Base-by-base conservation (phyloP, 2,888 invertebrate genomes). In the Micoletzkya japonica region DNA sequence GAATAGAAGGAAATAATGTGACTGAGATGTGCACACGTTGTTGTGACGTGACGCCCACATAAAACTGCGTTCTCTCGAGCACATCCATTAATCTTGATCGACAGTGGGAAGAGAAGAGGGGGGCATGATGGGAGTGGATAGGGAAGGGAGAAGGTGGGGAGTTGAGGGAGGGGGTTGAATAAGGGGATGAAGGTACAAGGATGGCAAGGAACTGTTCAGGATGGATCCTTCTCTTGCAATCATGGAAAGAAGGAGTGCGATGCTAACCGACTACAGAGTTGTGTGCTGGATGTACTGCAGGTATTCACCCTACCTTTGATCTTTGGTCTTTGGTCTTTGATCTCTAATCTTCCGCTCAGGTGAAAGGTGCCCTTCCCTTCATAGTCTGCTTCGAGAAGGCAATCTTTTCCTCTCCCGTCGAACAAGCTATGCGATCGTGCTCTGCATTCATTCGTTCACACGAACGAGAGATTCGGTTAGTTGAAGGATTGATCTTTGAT, bases 201-300 rank as follows among this genome's bases (percentile, higher is more conserved):
- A n/a, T n/a, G n/a, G n/a, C 20, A 44, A 44, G 20, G 20, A 44
- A 24, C 49, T 24, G 72, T 81, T 56, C 72, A 83, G 83, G 83
- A 83, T 59, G 83, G 83, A 28, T 81, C 82, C 50, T 81, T 85
- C 68, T 82, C 83, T 20, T 84, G 84, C 73, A 84, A 84, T 70
- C 84, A 84, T 74, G 84, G 84, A 2, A 75, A 80, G 67, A 84
- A 81, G 70, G 84, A 84, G 69, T 84, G 84, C 72, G 85, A 84
- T 59, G 84, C 84, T 44, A 84, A 84, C 72, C 74, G 81, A 52
- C 73, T 84, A 30, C 81, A 83, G 77, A 78, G 80, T 32, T 84
- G 84, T 73, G 84, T 81, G 34, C 58, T 84, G 20, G 82, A 82
- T 66, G 75, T 81, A 36, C 76, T 84, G 37, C 75, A 77, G 72